A percentile compares a stretch with the other conserved stretches of the same genome.
Conservation (phyloP, 1,140 invertebrate species). For the Zaprionus africanus region DNA sequence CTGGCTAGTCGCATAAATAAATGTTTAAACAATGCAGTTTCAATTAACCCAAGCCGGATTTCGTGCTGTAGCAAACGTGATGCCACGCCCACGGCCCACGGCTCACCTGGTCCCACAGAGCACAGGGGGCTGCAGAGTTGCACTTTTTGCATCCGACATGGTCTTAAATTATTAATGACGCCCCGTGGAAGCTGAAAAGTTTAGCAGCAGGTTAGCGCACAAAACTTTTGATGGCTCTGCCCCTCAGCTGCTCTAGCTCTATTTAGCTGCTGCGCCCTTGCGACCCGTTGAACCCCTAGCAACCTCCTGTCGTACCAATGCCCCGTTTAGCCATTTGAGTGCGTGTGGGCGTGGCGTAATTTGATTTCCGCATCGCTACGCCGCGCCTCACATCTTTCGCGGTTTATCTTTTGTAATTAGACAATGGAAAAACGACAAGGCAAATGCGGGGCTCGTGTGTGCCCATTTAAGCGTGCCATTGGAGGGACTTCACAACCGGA, state of each 20-base stretch:
- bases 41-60: slow-evolving; percentile 55
- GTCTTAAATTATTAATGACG: slow-evolving; percentile 63
- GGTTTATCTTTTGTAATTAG: slow-evolving; percentile 71
- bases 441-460: slow-evolving; percentile 27
- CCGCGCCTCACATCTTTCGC: slow-evolving; percentile 51
- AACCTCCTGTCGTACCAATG: not conserved
- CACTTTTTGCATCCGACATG: slow-evolving; percentile 52
- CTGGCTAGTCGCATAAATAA: slow-evolving; percentile 39
- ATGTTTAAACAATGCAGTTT: slow-evolving; percentile 51
- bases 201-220: slow-evolving; percentile 35
- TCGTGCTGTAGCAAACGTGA: not conserved
- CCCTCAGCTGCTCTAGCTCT: slow-evolving; percentile 34
- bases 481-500: not conserved
- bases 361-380: slow-evolving; percentile 58
- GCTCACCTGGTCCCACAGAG: not conserved
- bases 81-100: not conserved
- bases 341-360: slow-evolving; percentile 54
- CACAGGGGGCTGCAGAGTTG: slow-evolving; percentile 22
- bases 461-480: not conserved
- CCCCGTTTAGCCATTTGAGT: slow-evolving; percentile 44
- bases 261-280: slow-evolving; percentile 11
- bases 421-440: slow-evolving; percentile 39
- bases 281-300: not conserved
- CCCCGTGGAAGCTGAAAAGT: slow-evolving; percentile 62
- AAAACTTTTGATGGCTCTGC: slow-evolving; percentile 67